Percentiles rank a stretch among this genome's conserved stretches.
Conservation (phyloP, 2,113 vertebrate species). For the Taxidea taxus region DNA sequence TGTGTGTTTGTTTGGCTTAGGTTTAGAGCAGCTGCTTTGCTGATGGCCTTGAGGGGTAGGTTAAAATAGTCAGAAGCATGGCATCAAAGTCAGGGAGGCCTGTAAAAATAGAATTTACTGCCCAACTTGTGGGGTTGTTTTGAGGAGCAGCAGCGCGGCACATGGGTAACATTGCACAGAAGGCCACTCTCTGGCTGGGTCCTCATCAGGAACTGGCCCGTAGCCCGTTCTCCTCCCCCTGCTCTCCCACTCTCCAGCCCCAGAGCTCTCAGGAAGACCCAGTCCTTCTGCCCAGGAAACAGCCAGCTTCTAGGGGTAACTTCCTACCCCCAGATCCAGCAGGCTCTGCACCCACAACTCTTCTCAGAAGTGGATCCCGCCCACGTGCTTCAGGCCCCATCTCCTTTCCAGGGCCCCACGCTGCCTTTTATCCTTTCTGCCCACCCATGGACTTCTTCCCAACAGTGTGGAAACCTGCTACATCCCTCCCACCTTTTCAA, state of each 20-base stretch:
- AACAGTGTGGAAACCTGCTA: background rate
- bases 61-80: background rate
- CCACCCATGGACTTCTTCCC: background rate
- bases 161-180: background rate
- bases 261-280: background rate
- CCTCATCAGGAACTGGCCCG: background rate
- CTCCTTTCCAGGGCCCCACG: accelerated
- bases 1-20: background rate
- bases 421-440: background rate
- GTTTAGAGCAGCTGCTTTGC: background rate
- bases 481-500: background rate
- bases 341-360: too few relatives aligned
- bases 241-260: background rate
- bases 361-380: background rate
- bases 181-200: background rate
- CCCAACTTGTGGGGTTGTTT: background rate
- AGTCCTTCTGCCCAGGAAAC: too few relatives aligned
- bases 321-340: background rate
- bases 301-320: background rate
- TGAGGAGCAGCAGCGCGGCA: background rate
- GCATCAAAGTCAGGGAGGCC: background rate
- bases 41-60: background rate
- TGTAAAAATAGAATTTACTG: background rate
- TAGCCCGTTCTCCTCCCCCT: background rate
- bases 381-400: accelerated